These are phyloP conservation scores for Pseudochirops cupreus DNA, from an alignment of 2,797 vertebrate genomes.

Conservation along the genomic window DNA sequence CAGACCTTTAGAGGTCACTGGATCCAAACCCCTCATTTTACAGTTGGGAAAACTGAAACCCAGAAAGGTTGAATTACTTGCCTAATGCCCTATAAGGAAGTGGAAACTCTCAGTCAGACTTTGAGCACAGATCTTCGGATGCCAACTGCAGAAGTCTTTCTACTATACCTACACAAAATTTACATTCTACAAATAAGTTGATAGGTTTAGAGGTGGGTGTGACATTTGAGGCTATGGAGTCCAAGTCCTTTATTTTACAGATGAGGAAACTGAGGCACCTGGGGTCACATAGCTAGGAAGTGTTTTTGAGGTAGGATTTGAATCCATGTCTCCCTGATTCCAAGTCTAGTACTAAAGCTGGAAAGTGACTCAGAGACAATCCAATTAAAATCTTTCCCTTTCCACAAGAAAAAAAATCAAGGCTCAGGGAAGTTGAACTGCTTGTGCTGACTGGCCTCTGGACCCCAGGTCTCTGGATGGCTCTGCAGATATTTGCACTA, in stretches of 20 bases:
- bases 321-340: not conserved
- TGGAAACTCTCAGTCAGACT: not conserved
- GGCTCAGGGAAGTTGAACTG: too few species aligned
- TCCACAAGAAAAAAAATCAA: not conserved
- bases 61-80: too few species aligned
- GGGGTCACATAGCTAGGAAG: not conserved
- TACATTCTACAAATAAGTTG: not conserved
- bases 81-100: not conserved
- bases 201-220: not conserved
- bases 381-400: not conserved
- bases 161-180: not conserved
- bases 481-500: fast-evolving
- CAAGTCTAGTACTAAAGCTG: not conserved
- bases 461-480: not conserved
- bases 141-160: not conserved
- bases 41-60: too few species aligned
- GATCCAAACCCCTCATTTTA: too few species aligned
- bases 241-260: not conserved
- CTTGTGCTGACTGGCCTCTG: not conserved
- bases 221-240: not conserved
- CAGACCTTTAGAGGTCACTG: not conserved
- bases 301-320: not conserved
- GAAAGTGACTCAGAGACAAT: not conserved
- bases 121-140: not conserved
- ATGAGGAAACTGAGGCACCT: not conserved